Conservation (phyloP, 2,797 vertebrate genomes). For the Pseudocheirus occidentalis region DNA sequence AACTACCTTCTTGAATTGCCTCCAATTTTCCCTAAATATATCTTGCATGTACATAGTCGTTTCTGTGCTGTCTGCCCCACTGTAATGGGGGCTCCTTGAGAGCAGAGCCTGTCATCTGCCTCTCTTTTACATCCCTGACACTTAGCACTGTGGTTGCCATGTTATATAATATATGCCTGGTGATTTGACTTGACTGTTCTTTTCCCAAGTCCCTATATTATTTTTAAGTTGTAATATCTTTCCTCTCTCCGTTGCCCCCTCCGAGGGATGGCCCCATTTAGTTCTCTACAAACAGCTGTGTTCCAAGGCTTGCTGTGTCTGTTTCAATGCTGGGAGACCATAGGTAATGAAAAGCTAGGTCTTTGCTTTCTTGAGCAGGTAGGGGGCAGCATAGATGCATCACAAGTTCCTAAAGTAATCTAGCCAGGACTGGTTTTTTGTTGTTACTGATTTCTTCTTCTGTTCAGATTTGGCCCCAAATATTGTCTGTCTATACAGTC, state of each 20-base stretch:
- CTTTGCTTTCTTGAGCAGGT: not conserved
- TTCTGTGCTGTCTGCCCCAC: not conserved
- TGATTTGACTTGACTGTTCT: not conserved
- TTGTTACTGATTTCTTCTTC: not conserved
- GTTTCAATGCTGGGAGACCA: not conserved
- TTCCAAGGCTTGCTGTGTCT: not conserved
- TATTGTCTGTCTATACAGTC: not conserved
- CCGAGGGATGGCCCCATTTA: not conserved
- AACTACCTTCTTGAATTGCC: not conserved
- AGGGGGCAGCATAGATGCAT: not conserved
- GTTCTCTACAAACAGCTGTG: not conserved
- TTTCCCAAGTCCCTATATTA: not conserved
- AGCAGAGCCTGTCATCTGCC: not conserved
- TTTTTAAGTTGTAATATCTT: not conserved
- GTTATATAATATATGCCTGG: not conserved
- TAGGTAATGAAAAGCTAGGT: not conserved
- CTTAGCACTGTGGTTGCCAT: not conserved
- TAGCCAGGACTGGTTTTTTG: not conserved
- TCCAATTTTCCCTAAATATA: not conserved
- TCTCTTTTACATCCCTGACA: not conserved
- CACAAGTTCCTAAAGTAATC: not conserved
- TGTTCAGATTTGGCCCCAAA: not conserved
- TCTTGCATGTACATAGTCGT: not conserved
- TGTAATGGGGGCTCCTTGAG: not conserved
- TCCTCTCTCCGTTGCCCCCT: not conserved